Base-by-base conservation (phyloP, 2,797 vertebrate species). In the Pachyuromys duprasi region DNA sequence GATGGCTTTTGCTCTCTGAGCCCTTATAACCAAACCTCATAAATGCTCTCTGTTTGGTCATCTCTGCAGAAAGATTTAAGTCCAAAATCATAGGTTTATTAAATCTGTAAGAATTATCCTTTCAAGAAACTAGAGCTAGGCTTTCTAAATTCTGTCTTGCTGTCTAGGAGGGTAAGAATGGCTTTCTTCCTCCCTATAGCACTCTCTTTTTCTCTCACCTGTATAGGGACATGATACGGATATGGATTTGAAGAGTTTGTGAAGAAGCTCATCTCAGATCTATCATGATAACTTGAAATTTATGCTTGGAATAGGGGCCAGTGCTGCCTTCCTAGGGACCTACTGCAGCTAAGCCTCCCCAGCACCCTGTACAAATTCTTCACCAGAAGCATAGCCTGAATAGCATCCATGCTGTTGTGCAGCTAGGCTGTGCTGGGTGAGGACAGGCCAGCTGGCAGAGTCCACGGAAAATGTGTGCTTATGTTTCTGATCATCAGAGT, bases 401-500 rank as follows among this genome's bases (percentile, higher is more conserved):
- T 42, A 70, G n/a, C 75, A 39, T 28, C 12, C 31, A 45, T 42
- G 57, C 49, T 31, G n/a, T 87, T 65, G 14, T 31, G 6, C 36
- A 76, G 33, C 62, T 24, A 9, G 62, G 39, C 82, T 67, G 24
- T 81, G 78, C 81, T 78, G 22, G 63, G 24, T 49, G 70, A 91
- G 39, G 82, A 82, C 22, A 87, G 33, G 39, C 45, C 81, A 92
- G 26, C 78, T 93, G 79, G 60, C 33, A 89, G 79, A 89, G 69
- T n/a, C 55, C 57, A n/a, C 42, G 86, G 86, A 78, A 93, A 94
- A 95, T 89, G n/a, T 1, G 28, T 28, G 42, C 39, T 69, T 28
- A 70, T 95, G 75, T 95, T 90, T 96, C 86, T 94, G 62, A 92
- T 45, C 36, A 3, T 79, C n/a, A 72, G 28, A 76, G n/a, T n/a